Conservation (phyloP, 2,113 vertebrate genomes). For the Phaethon lepturus region DNA sequence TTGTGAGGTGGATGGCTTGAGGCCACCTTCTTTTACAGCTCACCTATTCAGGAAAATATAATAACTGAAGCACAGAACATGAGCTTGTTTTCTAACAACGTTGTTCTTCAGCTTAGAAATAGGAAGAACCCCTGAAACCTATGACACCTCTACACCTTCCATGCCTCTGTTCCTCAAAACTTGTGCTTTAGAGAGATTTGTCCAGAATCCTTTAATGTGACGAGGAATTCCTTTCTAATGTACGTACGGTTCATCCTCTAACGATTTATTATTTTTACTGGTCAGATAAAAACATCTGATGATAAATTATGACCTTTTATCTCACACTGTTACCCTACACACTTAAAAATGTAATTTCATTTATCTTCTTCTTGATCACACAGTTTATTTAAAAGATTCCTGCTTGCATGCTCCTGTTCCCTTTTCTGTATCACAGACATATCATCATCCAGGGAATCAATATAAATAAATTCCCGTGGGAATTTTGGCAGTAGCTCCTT, state of each 20-base stretch:
- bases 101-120: not conserved
- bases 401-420: not conserved
- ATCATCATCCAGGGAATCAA: not conserved
- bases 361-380: not conserved
- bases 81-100: not conserved
- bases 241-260: not conserved
- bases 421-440: not conserved
- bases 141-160: not conserved
- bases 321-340: not conserved
- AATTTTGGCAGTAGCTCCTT: not conserved
- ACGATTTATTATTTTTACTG: not conserved
- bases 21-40: not conserved
- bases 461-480: not conserved
- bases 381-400: not conserved
- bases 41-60: not conserved
- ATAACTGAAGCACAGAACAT: not conserved
- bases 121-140: not conserved
- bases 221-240: not conserved
- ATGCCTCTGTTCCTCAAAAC: not conserved
- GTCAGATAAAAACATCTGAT: not conserved
- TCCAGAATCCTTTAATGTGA: not conserved
- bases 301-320: not conserved
- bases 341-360: not conserved
- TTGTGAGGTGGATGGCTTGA: not conserved
- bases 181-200: not conserved